These are phyloP conservation scores for Elysia crispata DNA, from an alignment of 2,888 invertebrate genomes.

Conservation along the genomic window DNA sequence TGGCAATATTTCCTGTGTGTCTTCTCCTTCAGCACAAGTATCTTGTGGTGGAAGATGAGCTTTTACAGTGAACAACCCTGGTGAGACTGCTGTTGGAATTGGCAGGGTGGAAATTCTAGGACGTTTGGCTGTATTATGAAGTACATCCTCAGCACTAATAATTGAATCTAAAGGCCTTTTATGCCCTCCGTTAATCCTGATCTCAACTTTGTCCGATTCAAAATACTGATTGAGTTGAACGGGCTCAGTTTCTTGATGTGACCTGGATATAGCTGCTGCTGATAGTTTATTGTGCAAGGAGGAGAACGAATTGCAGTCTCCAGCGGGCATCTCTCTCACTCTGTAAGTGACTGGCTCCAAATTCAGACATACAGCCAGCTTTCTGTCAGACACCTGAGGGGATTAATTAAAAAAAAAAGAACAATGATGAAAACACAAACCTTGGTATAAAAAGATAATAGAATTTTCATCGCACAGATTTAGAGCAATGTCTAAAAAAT, in stretches of 20 bases:
- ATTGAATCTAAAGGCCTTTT: too few species aligned
- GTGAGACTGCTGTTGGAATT: slow-evolving; percentile 2
- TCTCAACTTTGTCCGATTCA: too few species aligned
- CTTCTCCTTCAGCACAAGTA: background rate
- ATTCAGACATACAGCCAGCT: slow-evolving; percentile 62
- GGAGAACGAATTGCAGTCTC: slow-evolving; percentile 60
- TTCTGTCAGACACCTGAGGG: slow-evolving; percentile 63
- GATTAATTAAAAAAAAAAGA: background rate
- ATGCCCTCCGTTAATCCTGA: too few species aligned
- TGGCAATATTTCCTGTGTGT: background rate
- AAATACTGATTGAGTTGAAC: background rate
- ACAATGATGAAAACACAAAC: background rate
- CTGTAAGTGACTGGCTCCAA: slow-evolving; percentile 63
- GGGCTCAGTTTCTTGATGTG: background rate
- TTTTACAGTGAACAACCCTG: background rate
- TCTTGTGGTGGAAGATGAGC: slow-evolving; percentile 1
- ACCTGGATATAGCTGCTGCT: slow-evolving; percentile 29
- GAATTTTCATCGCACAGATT: too few species aligned
- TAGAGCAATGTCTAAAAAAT: background rate
- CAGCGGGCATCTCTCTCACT: slow-evolving; percentile 63
- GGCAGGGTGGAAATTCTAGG: slow-evolving; percentile 26
- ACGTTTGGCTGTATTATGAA: too few species aligned
- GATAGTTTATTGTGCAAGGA: slow-evolving; percentile 48
- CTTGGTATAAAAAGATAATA: too few species aligned
- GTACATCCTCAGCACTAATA: too few species aligned